A percentile compares a stretch with the other conserved stretches of the same genome.
Evolutionary conservation across 2,888 invertebrate species (phyloP).

Genomic region (Sphaeridia pumilis): DNA sequence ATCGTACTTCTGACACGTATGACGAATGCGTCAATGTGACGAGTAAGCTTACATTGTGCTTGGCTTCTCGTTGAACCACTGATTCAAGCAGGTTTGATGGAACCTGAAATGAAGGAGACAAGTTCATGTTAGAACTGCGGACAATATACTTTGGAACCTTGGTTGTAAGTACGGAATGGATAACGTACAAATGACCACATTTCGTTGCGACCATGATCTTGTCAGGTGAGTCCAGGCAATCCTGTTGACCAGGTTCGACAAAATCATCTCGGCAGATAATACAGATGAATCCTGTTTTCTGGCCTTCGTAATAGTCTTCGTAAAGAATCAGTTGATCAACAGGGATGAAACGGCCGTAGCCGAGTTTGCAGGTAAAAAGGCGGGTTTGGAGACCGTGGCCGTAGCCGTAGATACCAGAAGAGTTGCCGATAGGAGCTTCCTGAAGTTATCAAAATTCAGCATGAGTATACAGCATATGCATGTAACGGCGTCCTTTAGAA

Average conservation of each 20-base stretch:
- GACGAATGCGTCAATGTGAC: too few species aligned
- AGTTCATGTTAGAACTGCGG: too few species aligned
- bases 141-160: too few species aligned
- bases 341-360: constrained; percentile 28
- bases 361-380: constrained; percentile 27
- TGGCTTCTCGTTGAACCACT: constrained; percentile 27
- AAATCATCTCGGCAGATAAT: constrained; percentile 32
- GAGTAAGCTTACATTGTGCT: constrained; percentile 5
- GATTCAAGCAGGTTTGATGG: constrained; percentile 21
- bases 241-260: constrained; percentile 10
- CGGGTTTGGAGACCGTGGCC: constrained; percentile 22
- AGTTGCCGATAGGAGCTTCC: constrained; percentile 31
- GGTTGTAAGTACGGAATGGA: too few species aligned
- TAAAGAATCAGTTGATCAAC: constrained; percentile 27
- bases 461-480: too few species aligned
- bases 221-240: neutral
- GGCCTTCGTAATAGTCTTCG: constrained; percentile 26
- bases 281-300: constrained; percentile 28
- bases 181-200: constrained; percentile 30
- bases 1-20: too few species aligned
- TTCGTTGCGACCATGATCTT: constrained; percentile 23
- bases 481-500: neutral
- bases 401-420: constrained; percentile 27
- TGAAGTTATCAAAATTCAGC: constrained; percentile 5
- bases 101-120: too few species aligned